Percentiles rank a stretch among this genome's conserved stretches.
Evolutionary conservation across 2,888 invertebrate genomes (phyloP).

Genomic region (Stenchaetothrips biformis): DNA sequence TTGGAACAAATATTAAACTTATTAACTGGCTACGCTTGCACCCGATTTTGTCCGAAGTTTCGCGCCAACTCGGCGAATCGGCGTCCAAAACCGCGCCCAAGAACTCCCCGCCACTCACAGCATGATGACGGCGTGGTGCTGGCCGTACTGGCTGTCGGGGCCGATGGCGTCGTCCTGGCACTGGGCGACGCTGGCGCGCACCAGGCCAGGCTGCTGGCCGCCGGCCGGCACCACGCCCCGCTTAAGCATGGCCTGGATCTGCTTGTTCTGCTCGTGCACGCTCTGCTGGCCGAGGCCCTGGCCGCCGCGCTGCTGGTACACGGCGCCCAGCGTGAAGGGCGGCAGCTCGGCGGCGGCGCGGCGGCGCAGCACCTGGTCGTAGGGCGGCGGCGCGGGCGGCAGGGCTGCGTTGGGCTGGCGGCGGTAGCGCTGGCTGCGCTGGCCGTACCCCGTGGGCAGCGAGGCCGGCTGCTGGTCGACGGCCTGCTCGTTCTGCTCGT

Average conservation of each 20-base stretch:
- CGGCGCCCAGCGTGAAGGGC: conserved; percentile 2
- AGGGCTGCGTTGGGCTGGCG: too few species aligned
- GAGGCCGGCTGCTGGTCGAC: background rate
- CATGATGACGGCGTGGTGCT: conserved; percentile 11
- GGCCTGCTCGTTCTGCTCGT: background rate
- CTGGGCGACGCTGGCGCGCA: background rate
- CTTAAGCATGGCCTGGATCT: conserved; percentile 12
- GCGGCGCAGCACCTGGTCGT: background rate
- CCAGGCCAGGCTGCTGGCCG: background rate
- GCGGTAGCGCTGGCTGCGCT: background rate
- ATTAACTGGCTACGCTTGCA: too few species aligned
- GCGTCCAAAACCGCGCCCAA: too few species aligned
- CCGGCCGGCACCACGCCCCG: background rate
- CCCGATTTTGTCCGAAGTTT: too few species aligned
- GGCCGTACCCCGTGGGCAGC: background rate
- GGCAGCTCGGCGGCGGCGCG: background rate
- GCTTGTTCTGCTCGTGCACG: conserved; percentile 20
- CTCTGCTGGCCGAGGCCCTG: background rate
- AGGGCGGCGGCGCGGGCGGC: background rate
- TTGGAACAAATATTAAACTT: too few species aligned
- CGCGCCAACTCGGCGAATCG: too few species aligned
- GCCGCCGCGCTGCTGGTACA: conserved; percentile 7
- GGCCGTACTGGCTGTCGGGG: conserved; percentile 9
- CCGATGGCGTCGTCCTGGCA: conserved; percentile 4
- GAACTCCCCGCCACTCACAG: background rate